Percentiles rank a stretch among this genome's conserved stretches.
Evolutionary conservation across 2,888 invertebrate species (phyloP).

Genomic region (Rhyacophila evoluta): DNA sequence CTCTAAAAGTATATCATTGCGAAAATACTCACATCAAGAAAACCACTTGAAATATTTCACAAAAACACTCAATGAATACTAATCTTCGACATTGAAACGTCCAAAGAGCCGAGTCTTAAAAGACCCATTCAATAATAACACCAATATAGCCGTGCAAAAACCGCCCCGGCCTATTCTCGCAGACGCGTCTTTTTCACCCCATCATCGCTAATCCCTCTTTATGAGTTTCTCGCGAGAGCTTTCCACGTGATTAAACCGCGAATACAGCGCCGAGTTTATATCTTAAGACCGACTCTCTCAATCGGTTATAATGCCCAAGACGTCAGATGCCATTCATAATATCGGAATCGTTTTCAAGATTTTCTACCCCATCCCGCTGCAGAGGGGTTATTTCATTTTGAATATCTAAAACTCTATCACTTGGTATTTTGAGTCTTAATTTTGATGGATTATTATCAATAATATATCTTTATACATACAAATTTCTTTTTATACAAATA

Average conservation of each 20-base stretch:
- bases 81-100: not conserved
- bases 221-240: constrained; percentile 53
- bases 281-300: constrained; percentile 40
- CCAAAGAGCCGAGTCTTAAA: not conserved
- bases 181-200: constrained; percentile 37
- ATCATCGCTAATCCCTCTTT: constrained; percentile 51
- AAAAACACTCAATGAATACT: constrained; percentile 7
- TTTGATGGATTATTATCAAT: constrained; percentile 33
- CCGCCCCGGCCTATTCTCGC: not conserved
- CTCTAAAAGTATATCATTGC: not conserved
- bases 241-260: constrained; percentile 54
- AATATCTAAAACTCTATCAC: constrained; percentile 37
- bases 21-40: not conserved
- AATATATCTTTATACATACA: too few relatives aligned
- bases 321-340: constrained; percentile 46
- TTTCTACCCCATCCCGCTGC: constrained; percentile 13
- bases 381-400: constrained; percentile 43
- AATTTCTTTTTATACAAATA: too few relatives aligned
- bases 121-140: constrained; percentile 26
- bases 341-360: constrained; percentile 36
- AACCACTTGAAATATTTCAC: not conserved
- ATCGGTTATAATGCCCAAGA: constrained; percentile 37
- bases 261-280: constrained; percentile 35
- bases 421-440: constrained; percentile 42
- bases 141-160: constrained; percentile 33